phyloP scores from a whole-genome alignment of 2,113 vertebrate genomes.

The Archilochus colubris region DNA sequence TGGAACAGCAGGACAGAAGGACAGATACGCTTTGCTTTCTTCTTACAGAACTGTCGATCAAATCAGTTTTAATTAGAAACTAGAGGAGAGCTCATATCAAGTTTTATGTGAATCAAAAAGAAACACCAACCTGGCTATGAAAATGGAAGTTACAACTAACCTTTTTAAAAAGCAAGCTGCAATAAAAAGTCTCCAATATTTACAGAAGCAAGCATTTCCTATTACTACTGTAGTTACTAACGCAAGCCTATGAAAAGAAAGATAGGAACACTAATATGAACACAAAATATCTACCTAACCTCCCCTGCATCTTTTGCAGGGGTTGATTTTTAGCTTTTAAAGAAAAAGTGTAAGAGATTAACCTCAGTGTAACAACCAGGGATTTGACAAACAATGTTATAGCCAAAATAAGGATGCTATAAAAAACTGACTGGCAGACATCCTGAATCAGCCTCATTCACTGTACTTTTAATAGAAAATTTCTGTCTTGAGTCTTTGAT shows the following conservation, averaged over 20 bases:
- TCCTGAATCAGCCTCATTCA: not conserved
- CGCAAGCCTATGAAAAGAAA: not conserved
- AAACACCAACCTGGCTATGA: not conserved
- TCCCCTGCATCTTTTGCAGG: not conserved
- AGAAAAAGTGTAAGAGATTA: not conserved
- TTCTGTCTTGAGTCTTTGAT: not conserved
- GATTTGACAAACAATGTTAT: not conserved
- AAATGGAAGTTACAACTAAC: not conserved
- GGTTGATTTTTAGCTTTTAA: not conserved
- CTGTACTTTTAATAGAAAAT: not conserved
- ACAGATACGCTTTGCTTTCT: not conserved
- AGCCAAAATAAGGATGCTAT: not conserved
- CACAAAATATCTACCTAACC: fast-evolving
- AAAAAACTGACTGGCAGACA: not conserved
- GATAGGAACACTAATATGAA: not conserved
- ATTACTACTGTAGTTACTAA: not conserved
- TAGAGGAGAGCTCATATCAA: not conserved
- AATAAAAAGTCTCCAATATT: not conserved
- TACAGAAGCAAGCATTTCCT: not conserved
- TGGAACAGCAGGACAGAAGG: not conserved
- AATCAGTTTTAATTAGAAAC: not conserved
- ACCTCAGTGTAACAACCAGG: fast-evolving
- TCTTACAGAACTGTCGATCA: not conserved
- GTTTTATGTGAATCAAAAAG: not conserved
- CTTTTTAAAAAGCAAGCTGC: not conserved